A percentile compares a stretch with the other conserved stretches of the same genome.
These are phyloP conservation scores for Campylomormyrus numenius DNA, from an alignment of 2,113 vertebrate species.

Conservation along the genomic window DNA sequence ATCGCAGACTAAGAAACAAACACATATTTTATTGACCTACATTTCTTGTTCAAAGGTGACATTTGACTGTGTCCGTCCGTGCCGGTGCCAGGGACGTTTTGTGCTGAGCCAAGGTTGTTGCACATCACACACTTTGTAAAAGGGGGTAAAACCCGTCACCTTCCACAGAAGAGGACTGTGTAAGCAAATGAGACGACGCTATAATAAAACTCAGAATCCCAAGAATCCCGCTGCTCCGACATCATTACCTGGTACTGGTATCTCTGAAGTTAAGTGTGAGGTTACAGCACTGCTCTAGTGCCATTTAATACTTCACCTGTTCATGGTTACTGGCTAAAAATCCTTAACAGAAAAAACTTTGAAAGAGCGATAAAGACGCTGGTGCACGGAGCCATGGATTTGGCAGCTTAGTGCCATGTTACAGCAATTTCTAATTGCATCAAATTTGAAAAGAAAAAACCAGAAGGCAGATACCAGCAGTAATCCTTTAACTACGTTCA, in stretches of 20 bases:
- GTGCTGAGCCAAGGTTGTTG: not conserved
- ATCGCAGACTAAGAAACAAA: not conserved
- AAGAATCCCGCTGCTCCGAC: constrained; percentile 56
- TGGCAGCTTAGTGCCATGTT: not conserved
- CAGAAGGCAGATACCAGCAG: not conserved
- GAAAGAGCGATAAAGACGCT: not conserved
- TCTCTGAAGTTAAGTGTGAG: constrained; percentile 51
- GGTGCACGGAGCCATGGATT: not conserved
- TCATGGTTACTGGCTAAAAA: not conserved
- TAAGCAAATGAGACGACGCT: constrained; percentile 63
- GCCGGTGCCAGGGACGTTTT: not conserved
- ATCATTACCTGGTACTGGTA: constrained; percentile 60
- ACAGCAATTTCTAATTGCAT: constrained; percentile 2
- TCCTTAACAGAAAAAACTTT: not conserved
- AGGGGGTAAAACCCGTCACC: constrained; percentile 25
- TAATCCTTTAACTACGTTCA: not conserved
- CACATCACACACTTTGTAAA: not conserved
- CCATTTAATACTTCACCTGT: not conserved
- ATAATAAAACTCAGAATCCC: constrained; percentile 63
- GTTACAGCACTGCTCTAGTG: not conserved
- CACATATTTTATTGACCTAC: not conserved
- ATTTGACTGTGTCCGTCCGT: not conserved
- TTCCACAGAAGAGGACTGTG: constrained; percentile 58
- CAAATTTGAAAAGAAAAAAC: not conserved
- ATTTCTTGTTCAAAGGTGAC: not conserved